phyloP scores from a whole-genome alignment of 1,140 invertebrate genomes.

The Patella vulgata region DNA sequence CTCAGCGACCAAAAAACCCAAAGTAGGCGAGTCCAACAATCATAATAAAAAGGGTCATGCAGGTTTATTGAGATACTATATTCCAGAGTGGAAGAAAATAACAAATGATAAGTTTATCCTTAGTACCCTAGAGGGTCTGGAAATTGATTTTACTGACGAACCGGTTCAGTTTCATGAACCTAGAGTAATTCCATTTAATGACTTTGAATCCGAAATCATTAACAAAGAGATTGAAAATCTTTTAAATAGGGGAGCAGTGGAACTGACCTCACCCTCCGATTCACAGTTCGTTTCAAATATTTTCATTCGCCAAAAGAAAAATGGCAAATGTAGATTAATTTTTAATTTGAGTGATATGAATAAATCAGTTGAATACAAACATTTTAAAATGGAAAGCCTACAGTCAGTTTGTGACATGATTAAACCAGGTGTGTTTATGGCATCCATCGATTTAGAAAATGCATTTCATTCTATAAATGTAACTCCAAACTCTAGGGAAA shows the following conservation, averaged over 20 bases:
- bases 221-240: conserved; percentile 10
- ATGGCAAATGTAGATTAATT: conserved; percentile 30
- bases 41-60: too few relatives aligned
- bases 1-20: too few relatives aligned
- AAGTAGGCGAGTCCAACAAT: too few relatives aligned
- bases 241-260: conserved; percentile 16
- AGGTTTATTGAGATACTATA: too few relatives aligned
- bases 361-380: conserved; percentile 22
- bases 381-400: conserved; percentile 39
- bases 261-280: neutral
- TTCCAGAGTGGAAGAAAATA: conserved; percentile 15
- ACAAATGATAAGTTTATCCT: conserved; percentile 20
- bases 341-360: conserved; percentile 33
- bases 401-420: conserved; percentile 13
- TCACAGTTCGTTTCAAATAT: conserved; percentile 35
- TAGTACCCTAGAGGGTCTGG: conserved; percentile 9
- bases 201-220: neutral
- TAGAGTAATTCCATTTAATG: conserved; percentile 2
- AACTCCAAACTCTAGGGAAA: conserved; percentile 10
- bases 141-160: conserved; percentile 8
- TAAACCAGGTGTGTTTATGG: conserved; percentile 24
- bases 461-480: conserved; percentile 30
- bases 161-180: conserved; percentile 1
- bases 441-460: conserved; percentile 27
- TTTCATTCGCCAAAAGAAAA: conserved; percentile 36